Conservation (phyloP, 2,797 vertebrate genomes). For the Labroides dimidiatus region DNA sequence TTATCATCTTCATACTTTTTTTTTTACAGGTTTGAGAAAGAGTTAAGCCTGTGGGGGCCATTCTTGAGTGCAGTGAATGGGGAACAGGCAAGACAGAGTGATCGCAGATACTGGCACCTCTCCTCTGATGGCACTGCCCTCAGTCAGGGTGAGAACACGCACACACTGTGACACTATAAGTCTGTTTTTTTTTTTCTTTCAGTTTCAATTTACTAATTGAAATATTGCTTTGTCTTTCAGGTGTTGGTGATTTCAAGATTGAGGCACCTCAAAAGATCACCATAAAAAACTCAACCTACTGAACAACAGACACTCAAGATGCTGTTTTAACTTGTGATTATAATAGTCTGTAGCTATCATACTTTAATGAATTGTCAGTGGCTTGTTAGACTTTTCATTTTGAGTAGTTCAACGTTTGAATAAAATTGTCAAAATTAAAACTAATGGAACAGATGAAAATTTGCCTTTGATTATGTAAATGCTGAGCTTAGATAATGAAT, state of each 20-base stretch:
- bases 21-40: constrained; percentile 85
- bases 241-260: constrained; percentile 89
- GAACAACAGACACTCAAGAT: constrained; percentile 30
- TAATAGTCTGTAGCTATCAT: constrained; percentile 13
- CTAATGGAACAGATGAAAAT: constrained; percentile 11
- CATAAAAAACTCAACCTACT: constrained; percentile 85
- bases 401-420: constrained; percentile 6
- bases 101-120: constrained; percentile 90
- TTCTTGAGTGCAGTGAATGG: constrained; percentile 88
- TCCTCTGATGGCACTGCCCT: constrained; percentile 79
- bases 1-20: constrained; percentile 26
- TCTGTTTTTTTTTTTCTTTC: background rate
- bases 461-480: constrained; percentile 2
- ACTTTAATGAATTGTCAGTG: background rate
- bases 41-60: constrained; percentile 87
- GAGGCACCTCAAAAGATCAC: constrained; percentile 80
- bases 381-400: constrained; percentile 17
- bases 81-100: constrained; percentile 79
- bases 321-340: constrained; percentile 31
- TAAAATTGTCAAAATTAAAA: constrained; percentile 24
- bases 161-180: background rate
- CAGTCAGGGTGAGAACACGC: constrained; percentile 77
- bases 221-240: constrained; percentile 71
- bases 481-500: constrained; percentile 2
- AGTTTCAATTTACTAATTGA: constrained; percentile 8